Percentiles rank a stretch among this genome's conserved stretches.
Conservation (phyloP, 1,140 invertebrate genomes). For the Patella vulgata region DNA sequence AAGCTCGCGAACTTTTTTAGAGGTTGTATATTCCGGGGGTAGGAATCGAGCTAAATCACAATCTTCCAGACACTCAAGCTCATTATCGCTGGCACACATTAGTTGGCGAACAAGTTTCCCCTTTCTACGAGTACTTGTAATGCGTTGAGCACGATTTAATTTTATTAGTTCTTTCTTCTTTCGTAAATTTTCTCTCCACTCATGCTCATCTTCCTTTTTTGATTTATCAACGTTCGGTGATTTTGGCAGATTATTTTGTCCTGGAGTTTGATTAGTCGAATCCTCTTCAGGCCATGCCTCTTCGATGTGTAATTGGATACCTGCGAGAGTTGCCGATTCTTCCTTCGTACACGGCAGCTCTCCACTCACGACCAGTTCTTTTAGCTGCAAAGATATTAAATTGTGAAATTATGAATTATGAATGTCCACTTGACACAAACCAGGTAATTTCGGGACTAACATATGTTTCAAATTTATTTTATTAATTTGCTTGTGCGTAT, state of each 20-base stretch:
- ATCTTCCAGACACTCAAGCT: constrained; percentile 34
- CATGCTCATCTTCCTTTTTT: constrained; percentile 12
- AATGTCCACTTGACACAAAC: no score
- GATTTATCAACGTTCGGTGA: not conserved
- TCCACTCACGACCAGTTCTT: constrained; percentile 74
- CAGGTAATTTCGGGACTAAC: no score
- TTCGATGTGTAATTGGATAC: constrained; percentile 76
- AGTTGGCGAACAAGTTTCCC: constrained; percentile 51
- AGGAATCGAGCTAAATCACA: constrained; percentile 63
- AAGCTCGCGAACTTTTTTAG: constrained; percentile 71
- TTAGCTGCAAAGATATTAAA: constrained; percentile 69
- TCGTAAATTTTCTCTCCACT: constrained; percentile 52
- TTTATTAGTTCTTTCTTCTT: constrained; percentile 58
- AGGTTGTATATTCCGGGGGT: constrained; percentile 71
- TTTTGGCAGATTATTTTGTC: no score
- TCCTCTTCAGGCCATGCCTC: constrained; percentile 72
- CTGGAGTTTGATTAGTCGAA: constrained; percentile 13
- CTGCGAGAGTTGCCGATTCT: constrained; percentile 76
- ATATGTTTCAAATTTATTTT: no score
- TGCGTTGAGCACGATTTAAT: constrained; percentile 59
- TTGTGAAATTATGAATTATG: not conserved
- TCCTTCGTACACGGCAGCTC: constrained; percentile 77
- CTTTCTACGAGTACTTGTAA: constrained; percentile 54
- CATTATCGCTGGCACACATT: constrained; percentile 58
- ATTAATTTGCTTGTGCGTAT: no score